Conservation (phyloP, 2,797 vertebrate genomes). For the Spinus olivaceus region DNA sequence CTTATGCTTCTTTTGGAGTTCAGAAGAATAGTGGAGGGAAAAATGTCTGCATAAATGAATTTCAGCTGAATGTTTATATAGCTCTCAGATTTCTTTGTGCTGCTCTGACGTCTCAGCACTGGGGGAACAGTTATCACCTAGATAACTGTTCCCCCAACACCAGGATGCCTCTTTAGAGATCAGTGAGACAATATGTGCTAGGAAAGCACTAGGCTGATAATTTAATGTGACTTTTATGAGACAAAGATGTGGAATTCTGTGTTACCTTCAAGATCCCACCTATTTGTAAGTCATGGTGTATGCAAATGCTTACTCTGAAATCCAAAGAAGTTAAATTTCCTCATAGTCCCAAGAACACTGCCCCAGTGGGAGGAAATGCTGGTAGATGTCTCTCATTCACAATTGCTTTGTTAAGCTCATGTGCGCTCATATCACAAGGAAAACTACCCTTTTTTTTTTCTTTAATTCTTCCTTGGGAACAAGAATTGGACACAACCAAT, state of each 20-base stretch:
- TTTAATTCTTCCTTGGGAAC: not conserved
- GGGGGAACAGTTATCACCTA: constrained; percentile 7
- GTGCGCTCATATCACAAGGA: not conserved
- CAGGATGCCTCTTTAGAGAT: not conserved
- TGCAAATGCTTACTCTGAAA: not conserved
- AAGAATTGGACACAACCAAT: not conserved
- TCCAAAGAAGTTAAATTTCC: not conserved
- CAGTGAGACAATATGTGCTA: not conserved
- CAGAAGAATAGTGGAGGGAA: constrained; percentile 33
- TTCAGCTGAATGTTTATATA: constrained; percentile 19
- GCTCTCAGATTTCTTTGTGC: not conserved
- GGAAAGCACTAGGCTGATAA: not conserved
- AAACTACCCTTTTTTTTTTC: not conserved
- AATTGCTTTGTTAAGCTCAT: not conserved
- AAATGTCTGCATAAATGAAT: constrained; percentile 7
- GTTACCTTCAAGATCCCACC: not conserved
- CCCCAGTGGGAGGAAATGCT: not conserved
- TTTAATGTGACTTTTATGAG: constrained; percentile 1
- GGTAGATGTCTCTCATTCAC: not conserved
- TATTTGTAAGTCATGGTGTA: not conserved
- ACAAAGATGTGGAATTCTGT: not conserved
- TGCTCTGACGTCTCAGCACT: not conserved
- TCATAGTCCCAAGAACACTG: not conserved
- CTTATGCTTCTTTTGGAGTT: constrained; percentile 64
- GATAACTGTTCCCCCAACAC: not conserved